These are phyloP conservation scores for Tapera naevia DNA, from an alignment of 2,797 vertebrate species.

Conservation along the genomic window DNA sequence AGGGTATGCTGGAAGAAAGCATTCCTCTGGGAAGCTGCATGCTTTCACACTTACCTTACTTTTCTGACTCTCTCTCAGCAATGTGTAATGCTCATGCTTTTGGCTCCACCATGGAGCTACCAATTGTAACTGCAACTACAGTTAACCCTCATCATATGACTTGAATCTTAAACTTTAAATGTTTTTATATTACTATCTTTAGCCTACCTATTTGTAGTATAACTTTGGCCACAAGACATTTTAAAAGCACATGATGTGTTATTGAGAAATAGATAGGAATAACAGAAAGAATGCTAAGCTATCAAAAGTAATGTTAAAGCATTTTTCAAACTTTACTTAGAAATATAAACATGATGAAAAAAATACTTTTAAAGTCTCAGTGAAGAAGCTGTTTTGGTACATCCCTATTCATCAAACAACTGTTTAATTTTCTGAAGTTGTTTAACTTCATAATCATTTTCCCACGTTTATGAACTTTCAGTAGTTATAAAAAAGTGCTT, in stretches of 20 bases:
- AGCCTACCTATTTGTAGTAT: neutral
- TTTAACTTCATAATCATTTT: neutral
- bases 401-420: neutral
- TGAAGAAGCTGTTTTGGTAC: neutral
- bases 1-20: neutral
- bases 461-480: neutral
- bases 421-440: neutral
- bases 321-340: conserved; percentile 10
- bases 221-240: neutral
- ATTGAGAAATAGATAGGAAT: neutral
- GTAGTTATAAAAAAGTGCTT: neutral
- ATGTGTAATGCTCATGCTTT: conserved; percentile 72
- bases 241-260: neutral
- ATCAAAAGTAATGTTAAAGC: neutral
- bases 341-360: neutral
- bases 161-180: neutral
- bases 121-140: conserved; percentile 74
- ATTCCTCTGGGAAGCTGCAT: conserved; percentile 17
- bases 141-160: neutral
- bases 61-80: conserved; percentile 27
- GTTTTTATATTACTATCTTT: neutral
- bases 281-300: neutral
- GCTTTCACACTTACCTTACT: neutral
- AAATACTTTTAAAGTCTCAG: neutral
- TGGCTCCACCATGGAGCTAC: conserved; percentile 79